phyloP scores from a whole-genome alignment of 1,140 invertebrate genomes.

The Cryptotermes secundus region DNA sequence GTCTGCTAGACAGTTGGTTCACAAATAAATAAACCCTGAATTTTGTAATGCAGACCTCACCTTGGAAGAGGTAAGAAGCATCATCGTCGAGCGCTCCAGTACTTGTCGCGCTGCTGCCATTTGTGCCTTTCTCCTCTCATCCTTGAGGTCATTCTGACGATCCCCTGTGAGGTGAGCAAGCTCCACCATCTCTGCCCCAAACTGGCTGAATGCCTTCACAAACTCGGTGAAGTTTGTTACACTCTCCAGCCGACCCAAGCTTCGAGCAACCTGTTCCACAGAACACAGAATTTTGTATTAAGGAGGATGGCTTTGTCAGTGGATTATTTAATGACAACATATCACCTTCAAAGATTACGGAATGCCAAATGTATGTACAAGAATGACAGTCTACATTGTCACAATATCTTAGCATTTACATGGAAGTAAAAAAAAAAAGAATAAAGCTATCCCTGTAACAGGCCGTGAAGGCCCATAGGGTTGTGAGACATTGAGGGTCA shows the following conservation, averaged over 20 bases:
- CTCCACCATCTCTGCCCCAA: conserved; percentile 98
- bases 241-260: conserved; percentile 83
- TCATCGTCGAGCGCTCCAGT: conserved; percentile 95
- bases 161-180: conserved; percentile 88
- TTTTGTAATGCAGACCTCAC: conserved; percentile 49
- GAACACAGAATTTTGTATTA: neutral
- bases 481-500: too few relatives aligned
- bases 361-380: too few relatives aligned
- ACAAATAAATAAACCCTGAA: too few relatives aligned
- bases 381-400: too few relatives aligned
- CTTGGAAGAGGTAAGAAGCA: conserved; percentile 96
- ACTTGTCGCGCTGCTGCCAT: conserved; percentile 93
- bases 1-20: too few relatives aligned
- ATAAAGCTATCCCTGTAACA: too few relatives aligned
- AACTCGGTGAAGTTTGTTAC: conserved; percentile 98
- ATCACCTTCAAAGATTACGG: too few relatives aligned
- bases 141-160: conserved; percentile 86
- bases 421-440: too few relatives aligned
- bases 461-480: too few relatives aligned
- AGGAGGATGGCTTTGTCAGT: too few relatives aligned
- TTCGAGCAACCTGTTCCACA: conserved; percentile 65
- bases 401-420: too few relatives aligned
- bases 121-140: conserved; percentile 91
- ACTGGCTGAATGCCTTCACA: conserved; percentile 97
- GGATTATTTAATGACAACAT: too few relatives aligned